Conservation (phyloP, 2,113 vertebrate genomes). For the Acanthochromis polyacanthus region DNA sequence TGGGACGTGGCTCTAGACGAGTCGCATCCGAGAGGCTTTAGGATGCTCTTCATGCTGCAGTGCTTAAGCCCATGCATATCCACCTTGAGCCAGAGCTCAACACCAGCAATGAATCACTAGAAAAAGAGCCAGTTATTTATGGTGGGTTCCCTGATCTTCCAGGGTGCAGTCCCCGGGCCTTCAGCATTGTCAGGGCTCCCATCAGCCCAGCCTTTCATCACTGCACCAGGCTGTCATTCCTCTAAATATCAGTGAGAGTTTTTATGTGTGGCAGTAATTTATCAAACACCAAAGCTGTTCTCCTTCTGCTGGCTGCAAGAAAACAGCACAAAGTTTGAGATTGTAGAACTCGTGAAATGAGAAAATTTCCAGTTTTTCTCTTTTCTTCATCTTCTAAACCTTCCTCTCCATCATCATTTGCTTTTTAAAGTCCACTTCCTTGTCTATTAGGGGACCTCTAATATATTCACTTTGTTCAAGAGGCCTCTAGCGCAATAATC, state of each 20-base stretch:
- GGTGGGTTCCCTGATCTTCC: slow-evolving; percentile 75
- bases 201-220: slow-evolving; percentile 69
- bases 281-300: slow-evolving; percentile 40
- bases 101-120: slow-evolving; percentile 57
- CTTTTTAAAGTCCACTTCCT: slow-evolving; percentile 17
- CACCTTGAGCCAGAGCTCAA: slow-evolving; percentile 60
- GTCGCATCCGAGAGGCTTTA: slow-evolving; percentile 19
- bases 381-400: slow-evolving; percentile 18
- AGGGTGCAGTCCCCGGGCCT: slow-evolving; percentile 56
- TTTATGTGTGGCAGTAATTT: slow-evolving; percentile 64
- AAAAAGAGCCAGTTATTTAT: slow-evolving; percentile 84
- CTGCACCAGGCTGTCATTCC: slow-evolving; percentile 59
- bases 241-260: slow-evolving; percentile 72
- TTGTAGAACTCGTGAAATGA: background rate
- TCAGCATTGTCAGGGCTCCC: slow-evolving; percentile 52
- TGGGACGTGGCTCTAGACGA: slow-evolving; percentile 16
- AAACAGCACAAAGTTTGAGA: slow-evolving; percentile 10
- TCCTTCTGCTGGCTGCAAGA: slow-evolving; percentile 1
- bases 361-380: background rate
- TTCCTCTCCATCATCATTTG: background rate
- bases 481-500: slow-evolving; percentile 40
- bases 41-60: slow-evolving; percentile 34
- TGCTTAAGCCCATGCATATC: slow-evolving; percentile 51
- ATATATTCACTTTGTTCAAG: slow-evolving; percentile 30
- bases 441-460: background rate